A percentile compares a stretch with the other conserved stretches of the same genome.
Evolutionary conservation across 2,888 invertebrate species (phyloP).

Genomic region (Thumatha senex): DNA sequence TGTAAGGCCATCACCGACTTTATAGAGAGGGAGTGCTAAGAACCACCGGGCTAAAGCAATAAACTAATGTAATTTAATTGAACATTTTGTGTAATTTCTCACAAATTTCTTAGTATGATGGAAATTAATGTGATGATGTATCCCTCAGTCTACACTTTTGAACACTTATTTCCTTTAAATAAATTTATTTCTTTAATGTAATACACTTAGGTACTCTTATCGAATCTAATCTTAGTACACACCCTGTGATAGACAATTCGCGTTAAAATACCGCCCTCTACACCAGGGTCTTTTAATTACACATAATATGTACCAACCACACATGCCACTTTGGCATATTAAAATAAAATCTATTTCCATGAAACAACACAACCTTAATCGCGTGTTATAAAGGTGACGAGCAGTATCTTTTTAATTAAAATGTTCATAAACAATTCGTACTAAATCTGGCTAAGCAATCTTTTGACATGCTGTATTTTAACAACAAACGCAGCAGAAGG

Average conservation of each 20-base stretch:
- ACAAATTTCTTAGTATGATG: too few relatives aligned
- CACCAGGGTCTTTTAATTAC: slow-evolving; percentile 51
- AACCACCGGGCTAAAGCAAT: too few relatives aligned
- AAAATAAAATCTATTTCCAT: slow-evolving; percentile 64
- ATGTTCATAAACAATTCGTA: slow-evolving; percentile 28
- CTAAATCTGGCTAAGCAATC: slow-evolving; percentile 20
- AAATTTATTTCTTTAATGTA: too few relatives aligned
- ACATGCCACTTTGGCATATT: slow-evolving; percentile 61
- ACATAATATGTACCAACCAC: slow-evolving; percentile 35
- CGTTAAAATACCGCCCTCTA: slow-evolving; percentile 32
- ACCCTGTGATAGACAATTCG: slow-evolving; percentile 17
- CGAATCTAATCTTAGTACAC: slow-evolving; percentile 7
- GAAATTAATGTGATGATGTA: too few relatives aligned
- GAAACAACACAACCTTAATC: slow-evolving; percentile 49
- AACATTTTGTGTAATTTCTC: too few relatives aligned
- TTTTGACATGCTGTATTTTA: not conserved
- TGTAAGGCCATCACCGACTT: too few relatives aligned
- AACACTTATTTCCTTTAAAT: too few relatives aligned
- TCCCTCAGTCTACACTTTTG: too few relatives aligned
- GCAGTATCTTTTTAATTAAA: slow-evolving; percentile 52
- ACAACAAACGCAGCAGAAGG: not conserved
- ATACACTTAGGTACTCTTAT: not conserved
- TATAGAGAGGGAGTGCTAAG: too few relatives aligned
- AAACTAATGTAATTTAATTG: too few relatives aligned
- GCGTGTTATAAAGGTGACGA: slow-evolving; percentile 28